phyloP scores from a whole-genome alignment of 2,888 invertebrate genomes.

The Apeira syringaria region DNA sequence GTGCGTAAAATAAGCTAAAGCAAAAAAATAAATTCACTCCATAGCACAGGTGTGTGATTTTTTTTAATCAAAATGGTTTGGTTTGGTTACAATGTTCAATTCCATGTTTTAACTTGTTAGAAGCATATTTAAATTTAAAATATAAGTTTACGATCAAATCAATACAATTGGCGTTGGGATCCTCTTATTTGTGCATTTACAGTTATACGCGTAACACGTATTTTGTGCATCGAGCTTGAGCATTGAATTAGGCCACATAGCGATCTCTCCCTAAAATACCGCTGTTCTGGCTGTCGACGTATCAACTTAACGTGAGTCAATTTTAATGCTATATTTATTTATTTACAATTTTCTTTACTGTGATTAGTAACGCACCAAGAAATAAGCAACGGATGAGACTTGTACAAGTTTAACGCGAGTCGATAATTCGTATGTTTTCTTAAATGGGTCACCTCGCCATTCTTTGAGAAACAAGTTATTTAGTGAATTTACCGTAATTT shows the following conservation, averaged over 20 bases:
- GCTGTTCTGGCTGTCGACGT: slow-evolving; percentile 84
- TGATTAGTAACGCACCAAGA: slow-evolving; percentile 34
- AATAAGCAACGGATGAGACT: slow-evolving; percentile 49
- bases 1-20: slow-evolving; percentile 41
- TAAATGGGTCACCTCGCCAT: slow-evolving; percentile 84
- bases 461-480: slow-evolving; percentile 68
- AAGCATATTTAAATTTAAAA: slow-evolving; percentile 26
- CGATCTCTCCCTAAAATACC: slow-evolving; percentile 85
- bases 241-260: slow-evolving; percentile 85
- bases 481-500: slow-evolving; percentile 51
- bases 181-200: slow-evolving; percentile 78
- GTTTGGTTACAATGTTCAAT: slow-evolving; percentile 67
- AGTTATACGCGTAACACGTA: slow-evolving; percentile 83
- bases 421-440: slow-evolving; percentile 80
- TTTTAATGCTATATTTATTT: slow-evolving; percentile 49
- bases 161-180: slow-evolving; percentile 37
- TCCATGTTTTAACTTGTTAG: slow-evolving; percentile 45
- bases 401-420: slow-evolving; percentile 65
- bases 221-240: slow-evolving; percentile 83
- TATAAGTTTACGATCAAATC: slow-evolving; percentile 19
- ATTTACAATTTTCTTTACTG: slow-evolving; percentile 30
- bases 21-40: slow-evolving; percentile 48
- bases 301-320: slow-evolving; percentile 79
- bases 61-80: slow-evolving; percentile 70
- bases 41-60: slow-evolving; percentile 70